Evolutionary conservation across 2,113 vertebrate species (phyloP).

Genomic region (Cervus canadensis): DNA sequence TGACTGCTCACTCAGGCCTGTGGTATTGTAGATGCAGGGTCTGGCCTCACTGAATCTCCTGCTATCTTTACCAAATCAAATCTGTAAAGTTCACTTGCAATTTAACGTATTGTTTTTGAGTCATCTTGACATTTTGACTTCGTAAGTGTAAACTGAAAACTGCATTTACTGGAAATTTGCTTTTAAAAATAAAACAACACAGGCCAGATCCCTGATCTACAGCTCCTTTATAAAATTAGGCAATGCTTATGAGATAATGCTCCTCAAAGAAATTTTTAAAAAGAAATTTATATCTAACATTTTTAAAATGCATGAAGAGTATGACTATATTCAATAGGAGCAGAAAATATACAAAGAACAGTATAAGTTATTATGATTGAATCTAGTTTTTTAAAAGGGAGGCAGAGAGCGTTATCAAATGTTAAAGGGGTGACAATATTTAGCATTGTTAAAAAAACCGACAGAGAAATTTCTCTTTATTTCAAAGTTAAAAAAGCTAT

Average conservation of each 20-base stretch:
- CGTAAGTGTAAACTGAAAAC: slow-evolving; percentile 76
- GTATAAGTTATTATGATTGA: neutral
- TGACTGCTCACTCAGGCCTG: slow-evolving; percentile 57
- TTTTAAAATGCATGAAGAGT: neutral
- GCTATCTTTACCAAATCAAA: slow-evolving; percentile 75
- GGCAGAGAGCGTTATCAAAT: neutral
- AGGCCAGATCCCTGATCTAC: slow-evolving; percentile 81
- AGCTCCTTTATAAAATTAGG: slow-evolving; percentile 80
- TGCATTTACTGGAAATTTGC: slow-evolving; percentile 79
- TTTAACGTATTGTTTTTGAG: slow-evolving; percentile 77
- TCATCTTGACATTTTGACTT: slow-evolving; percentile 76
- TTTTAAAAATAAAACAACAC: slow-evolving; percentile 76
- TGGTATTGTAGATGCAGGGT: slow-evolving; percentile 32
- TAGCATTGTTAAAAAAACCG: neutral
- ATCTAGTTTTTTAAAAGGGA: neutral
- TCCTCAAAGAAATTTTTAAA: slow-evolving; percentile 62
- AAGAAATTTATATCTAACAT: slow-evolving; percentile 67
- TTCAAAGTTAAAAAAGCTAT: neutral
- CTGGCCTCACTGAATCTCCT: slow-evolving; percentile 61
- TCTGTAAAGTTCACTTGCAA: slow-evolving; percentile 80
- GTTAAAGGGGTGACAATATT: neutral
- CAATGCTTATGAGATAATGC: slow-evolving; percentile 70
- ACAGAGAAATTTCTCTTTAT: neutral
- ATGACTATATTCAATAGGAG: neutral
- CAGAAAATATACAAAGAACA: neutral